Evolutionary conservation across 2,888 invertebrate genomes (phyloP).

Genomic region (Vanessa cardui): DNA sequence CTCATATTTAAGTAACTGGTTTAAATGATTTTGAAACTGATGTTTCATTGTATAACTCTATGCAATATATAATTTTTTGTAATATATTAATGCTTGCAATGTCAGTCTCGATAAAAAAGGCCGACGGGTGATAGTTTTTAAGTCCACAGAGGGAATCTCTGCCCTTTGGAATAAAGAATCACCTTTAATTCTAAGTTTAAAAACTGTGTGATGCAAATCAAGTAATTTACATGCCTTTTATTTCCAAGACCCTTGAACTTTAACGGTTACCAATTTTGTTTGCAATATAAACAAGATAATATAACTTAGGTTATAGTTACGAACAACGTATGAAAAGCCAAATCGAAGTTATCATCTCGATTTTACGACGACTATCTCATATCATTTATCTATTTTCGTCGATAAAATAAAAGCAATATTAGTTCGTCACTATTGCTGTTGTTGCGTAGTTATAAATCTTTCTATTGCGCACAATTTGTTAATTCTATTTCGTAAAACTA

Average conservation of each 20-base stretch:
- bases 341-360: conserved; percentile 7
- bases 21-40: too few relatives aligned
- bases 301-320: not conserved
- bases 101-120: not conserved
- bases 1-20: too few relatives aligned
- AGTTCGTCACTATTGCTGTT: too few relatives aligned
- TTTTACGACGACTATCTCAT: not conserved
- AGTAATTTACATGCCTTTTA: conserved; percentile 67
- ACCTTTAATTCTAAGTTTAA: conserved; percentile 26
- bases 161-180: conserved; percentile 21
- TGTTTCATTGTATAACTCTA: too few relatives aligned
- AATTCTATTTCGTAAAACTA: too few relatives aligned
- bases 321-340: too few relatives aligned
- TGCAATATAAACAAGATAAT: not conserved
- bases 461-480: too few relatives aligned
- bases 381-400: too few relatives aligned
- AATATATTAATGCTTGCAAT: too few relatives aligned
- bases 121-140: conserved; percentile 12
- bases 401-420: too few relatives aligned
- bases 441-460: too few relatives aligned
- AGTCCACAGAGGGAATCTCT: conserved; percentile 15
- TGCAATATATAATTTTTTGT: too few relatives aligned
- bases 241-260: conserved; percentile 35
- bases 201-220: conserved; percentile 66
- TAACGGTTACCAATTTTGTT: conserved; percentile 16